Evolutionary conservation across 2,888 invertebrate species (phyloP), one percentile per base, ranked within the genome.

Genomic region (Capitulum mitella): DNA sequence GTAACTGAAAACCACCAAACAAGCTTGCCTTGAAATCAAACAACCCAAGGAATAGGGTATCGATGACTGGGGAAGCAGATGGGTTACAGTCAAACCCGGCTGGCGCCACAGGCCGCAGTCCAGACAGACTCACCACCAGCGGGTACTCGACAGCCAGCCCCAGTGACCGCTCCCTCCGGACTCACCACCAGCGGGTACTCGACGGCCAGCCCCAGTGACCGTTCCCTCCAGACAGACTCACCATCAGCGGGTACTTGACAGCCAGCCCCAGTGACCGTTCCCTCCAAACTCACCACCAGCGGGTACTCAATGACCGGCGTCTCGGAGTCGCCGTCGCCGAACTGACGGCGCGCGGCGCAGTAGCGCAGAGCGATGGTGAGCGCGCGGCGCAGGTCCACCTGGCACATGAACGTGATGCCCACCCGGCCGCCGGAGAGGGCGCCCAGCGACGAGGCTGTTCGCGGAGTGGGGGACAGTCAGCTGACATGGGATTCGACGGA

Each of bases 301-400:
- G 95, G 97, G 85, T 98, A 98, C 85, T 97, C 96, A 82, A 98
- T 86, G 1, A 98, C 92, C 0, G 97, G 92, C 81, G 91, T 89
- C 85, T 98, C 97, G 79, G 89, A 89, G 14, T 86, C 32, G 6
- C 90, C 89, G 0, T 93, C 91, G 0, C 95, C 96, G 85, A 97
- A 98, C 87, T 98, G 98, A 83, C 89, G 79, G 43, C 89, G 82
- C 2, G 86, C 87, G 22, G 87, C 88, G 19, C 88, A 87, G 83
- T 89, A 89, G 16, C 89, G 84, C 43, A 89, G 84, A 1, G 88
- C 88, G 81, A 97, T 95, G 12, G 92, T 85, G 32, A 95, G 86
- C 0, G 93, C 93, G 83, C 91, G 89, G n/a, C 91, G 89, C 78
- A 94, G 86, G 79, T 91, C 91, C 75, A 86, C 84, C 5, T 86